These are phyloP conservation scores for Pseudolaguvia tuberculata DNA, from an alignment of 2,113 vertebrate genomes.

Conservation along the genomic window DNA sequence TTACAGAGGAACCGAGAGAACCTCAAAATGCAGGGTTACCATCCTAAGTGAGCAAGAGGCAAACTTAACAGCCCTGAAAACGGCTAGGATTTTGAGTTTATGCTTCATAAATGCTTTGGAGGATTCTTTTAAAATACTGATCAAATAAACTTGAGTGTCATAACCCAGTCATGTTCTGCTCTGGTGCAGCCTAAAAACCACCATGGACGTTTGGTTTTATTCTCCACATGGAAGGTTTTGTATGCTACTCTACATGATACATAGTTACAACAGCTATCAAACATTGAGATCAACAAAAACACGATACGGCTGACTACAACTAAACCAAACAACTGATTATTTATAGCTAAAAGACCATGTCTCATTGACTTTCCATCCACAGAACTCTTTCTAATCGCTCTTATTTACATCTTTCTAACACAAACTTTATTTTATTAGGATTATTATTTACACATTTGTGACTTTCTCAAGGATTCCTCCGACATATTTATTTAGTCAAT, in stretches of 20 bases:
- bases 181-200: too few species aligned
- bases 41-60: background rate
- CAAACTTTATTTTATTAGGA: too few species aligned
- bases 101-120: too few species aligned
- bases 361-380: background rate
- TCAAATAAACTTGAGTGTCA: background rate
- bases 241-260: background rate
- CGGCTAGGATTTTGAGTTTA: background rate
- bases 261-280: background rate
- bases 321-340: background rate
- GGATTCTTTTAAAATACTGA: background rate
- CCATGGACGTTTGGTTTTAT: background rate
- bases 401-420: too few species aligned
- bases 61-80: background rate
- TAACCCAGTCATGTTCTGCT: too few species aligned
- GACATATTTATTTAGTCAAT: too few species aligned
- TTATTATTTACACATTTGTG: too few species aligned
- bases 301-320: background rate
- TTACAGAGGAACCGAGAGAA: background rate
- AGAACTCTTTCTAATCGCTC: background rate
- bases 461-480: too few species aligned
- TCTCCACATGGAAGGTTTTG: background rate
- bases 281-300: background rate
- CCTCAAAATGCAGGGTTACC: slow-evolving; percentile 3
- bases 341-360: background rate